phyloP scores from a whole-genome alignment of 1,140 invertebrate genomes.

The Drosophila virilis region DNA sequence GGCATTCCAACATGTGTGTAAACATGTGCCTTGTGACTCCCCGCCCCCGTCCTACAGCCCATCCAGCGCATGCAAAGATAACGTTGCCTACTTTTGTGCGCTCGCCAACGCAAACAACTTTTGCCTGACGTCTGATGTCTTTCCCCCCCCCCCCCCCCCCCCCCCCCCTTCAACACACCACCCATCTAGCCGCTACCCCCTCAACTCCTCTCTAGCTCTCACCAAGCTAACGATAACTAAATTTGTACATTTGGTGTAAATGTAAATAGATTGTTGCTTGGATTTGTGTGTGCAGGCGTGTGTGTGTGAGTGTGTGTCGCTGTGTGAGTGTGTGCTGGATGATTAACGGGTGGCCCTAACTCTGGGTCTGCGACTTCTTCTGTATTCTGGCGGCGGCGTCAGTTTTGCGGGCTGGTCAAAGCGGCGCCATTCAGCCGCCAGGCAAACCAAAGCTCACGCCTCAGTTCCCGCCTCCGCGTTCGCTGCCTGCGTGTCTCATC shows the following conservation, averaged over 20 bases:
- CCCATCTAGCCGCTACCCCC: neutral
- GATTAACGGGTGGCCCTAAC: conserved; percentile 67
- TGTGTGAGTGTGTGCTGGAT: conserved; percentile 38
- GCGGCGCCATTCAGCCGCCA: conserved; percentile 68
- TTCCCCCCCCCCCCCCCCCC: neutral
- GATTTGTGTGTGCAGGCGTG: conserved; percentile 34
- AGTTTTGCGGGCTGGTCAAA: conserved; percentile 64
- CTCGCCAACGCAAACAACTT: conserved; percentile 78
- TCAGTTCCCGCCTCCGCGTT: conserved; percentile 11
- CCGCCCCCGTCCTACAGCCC: neutral
- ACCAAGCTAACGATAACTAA: conserved; percentile 71
- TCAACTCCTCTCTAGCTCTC: neutral
- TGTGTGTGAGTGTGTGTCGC: conserved; percentile 15
- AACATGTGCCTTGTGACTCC: conserved; percentile 42
- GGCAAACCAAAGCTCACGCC: conserved; percentile 46
- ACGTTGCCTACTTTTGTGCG: conserved; percentile 79
- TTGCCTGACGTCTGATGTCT: conserved; percentile 70
- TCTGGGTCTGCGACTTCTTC: conserved; percentile 25
- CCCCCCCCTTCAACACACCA: neutral
- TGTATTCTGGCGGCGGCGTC: conserved; percentile 53
- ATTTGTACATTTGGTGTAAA: conserved; percentile 83
- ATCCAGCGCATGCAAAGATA: conserved; percentile 52
- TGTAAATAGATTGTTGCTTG: conserved; percentile 75
- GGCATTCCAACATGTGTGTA: conserved; percentile 59
- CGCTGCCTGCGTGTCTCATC: conserved; percentile 3